Evolutionary conservation across 1,140 invertebrate species (phyloP), one percentile per base, ranked within the genome.

Genomic region (Eubasilissa regina): DNA sequence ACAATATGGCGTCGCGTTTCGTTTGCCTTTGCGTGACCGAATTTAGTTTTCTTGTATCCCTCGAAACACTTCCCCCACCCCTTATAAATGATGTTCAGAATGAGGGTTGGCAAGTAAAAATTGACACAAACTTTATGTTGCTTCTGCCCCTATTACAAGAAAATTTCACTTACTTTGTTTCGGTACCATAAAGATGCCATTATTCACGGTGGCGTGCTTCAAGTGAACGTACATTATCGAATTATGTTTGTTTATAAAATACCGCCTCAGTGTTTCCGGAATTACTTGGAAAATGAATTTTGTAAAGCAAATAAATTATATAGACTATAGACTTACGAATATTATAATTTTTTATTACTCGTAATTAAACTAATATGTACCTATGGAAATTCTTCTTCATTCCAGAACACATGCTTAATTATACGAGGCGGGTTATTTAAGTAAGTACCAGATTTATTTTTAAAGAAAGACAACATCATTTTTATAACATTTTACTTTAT

Each of bases 121-220:
- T 66, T 43, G 62, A 44, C 62, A 9, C 9, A 47, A 47, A 66
- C 62, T 66, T 66, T 66, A 9, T 3, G 55, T 35, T 62, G 15
- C 58, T 21, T 8, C 21, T 62, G 58, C 58, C 58, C 44, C 3
- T 44, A 66, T 66, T 25, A 47, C 43, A 47, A 66, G 44, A n/a
- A 44, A 66, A 66, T 66, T 66, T 66, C 62, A 66, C 62, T 66
- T 47, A 66, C 43, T 66, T 66, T 66, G 62, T 56, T 56, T 56
- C 53, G n/a, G 53, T 4, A 56, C 53, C 17, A 17, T 44, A 44
- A 35, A 66, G 43, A 17, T 17, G 7, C 43, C 62, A 66, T 66
- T 66, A 47, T 43, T 66, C 62, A 66, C 10, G 62, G 15, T 66
- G 43, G 62, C 35, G 35, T 47, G 58, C 25, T 35, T 0, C n/a